Evolutionary conservation across 2,888 invertebrate species (phyloP), one percentile per base, ranked within the genome.

Genomic region (Homarus gammarus): DNA sequence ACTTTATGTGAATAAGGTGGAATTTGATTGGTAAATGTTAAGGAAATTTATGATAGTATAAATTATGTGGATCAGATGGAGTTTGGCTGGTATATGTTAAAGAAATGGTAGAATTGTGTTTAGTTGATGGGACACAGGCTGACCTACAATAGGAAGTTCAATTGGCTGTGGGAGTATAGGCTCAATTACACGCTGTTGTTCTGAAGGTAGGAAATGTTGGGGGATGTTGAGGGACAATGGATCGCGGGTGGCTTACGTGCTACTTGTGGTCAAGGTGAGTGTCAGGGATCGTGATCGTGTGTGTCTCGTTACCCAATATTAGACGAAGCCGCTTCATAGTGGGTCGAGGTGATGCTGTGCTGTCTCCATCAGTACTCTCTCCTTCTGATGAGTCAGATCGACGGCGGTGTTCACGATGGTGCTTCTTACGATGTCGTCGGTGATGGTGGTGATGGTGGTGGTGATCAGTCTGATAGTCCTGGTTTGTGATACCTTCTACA

Each of bases 291-390:
- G 87, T 84, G 85, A 91, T 87, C 33, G 91, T 91, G 83, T 88
- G 88, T 31, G 88, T 84, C 77, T 91, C 91, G 70, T 91, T 91
- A 51, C 91, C 91, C 36, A 91, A 68, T 38, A 91, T 91, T 31
- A 91, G 49, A 38, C 88, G 88, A 38, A 91, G 72, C 64, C 91
- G 87, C 82, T 91, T 91, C 91, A 91, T 91, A n/a, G 88, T 87
- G 44, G 91, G 91, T 61, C 89, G 79, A 8, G 89, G 84, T 33
- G 73, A 68, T 31, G 84, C 51, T 22, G 84, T 84, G 40, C 70
- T 72, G 44, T 91, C 90, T 73, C 73, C 85, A 77, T 88, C 90
- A 33, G 84, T 89, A 70, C 88, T 91, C 27, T 88, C 88, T 18
- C 91, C 88, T 79, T 91, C 91, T 6, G 91, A 91, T 36, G 75